Conservation (phyloP, 2,888 invertebrate genomes). For the Zele albiditarsus region DNA sequence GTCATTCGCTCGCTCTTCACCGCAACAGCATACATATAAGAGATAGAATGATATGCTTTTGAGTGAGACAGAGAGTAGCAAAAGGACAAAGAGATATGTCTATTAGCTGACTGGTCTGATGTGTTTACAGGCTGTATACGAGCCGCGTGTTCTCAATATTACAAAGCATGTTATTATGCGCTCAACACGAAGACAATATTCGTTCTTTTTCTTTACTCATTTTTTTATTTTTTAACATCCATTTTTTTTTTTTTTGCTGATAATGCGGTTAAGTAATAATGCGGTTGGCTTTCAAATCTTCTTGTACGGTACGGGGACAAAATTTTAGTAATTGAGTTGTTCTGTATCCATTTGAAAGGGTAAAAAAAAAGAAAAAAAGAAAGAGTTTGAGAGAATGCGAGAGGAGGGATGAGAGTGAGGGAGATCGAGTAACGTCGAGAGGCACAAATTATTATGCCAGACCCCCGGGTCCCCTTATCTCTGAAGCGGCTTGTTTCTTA, state of each 20-base stretch:
- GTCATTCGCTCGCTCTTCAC: constrained; percentile 39
- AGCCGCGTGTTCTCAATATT: constrained; percentile 40
- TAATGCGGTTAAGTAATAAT: constrained; percentile 19
- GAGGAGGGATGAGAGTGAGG: background rate
- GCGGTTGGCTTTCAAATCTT: constrained; percentile 21
- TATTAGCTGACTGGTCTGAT: constrained; percentile 50
- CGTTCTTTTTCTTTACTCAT: background rate
- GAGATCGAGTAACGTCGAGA: constrained; percentile 40
- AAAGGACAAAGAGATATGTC: constrained; percentile 49
- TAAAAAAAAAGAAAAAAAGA: constrained; percentile 38
- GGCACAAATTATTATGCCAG: constrained; percentile 66
- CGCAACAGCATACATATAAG: background rate
- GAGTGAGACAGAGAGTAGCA: background rate
- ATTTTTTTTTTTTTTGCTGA: background rate
- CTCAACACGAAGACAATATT: constrained; percentile 9
- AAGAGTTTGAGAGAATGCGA: too few relatives aligned
- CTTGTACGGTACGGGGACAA: background rate
- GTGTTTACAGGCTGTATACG: constrained; percentile 49
- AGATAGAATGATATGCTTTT: background rate
- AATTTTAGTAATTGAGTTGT: constrained; percentile 56
- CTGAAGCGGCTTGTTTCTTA: constrained; percentile 66
- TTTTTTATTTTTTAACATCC: constrained; percentile 12
- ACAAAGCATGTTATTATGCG: constrained; percentile 16
- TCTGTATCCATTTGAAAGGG: constrained; percentile 1
- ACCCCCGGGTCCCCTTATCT: constrained; percentile 63